Base-by-base conservation (phyloP, 2,888 invertebrate genomes). In the Zygogramma bicolorata region DNA sequence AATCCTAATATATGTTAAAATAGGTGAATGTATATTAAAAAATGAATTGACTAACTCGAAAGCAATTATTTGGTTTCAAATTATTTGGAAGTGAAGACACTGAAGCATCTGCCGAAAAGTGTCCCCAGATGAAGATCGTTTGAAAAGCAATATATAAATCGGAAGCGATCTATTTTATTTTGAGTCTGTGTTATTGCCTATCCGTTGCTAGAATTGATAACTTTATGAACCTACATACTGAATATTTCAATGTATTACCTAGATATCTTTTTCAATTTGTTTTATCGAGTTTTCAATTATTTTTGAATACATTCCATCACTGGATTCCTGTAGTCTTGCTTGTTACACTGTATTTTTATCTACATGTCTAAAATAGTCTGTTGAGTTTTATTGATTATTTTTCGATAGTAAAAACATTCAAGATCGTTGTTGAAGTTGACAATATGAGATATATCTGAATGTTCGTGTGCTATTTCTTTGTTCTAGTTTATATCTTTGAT, bases 401-500 rank as follows among this genome's bases (percentile, higher is more conserved):
- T 18, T 18, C 34, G 27, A 58, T 29, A 29, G 0, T 29, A 13
- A 29, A n/a, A 59, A 31, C 31, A 10, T 20, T 34, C 22, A 34
- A 61, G 18, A 61, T 38, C 18, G 29, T n/a, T 63, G 46, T 42
- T 46, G 29, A 42, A 46, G 40, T 63, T 29, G 63, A 63, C 63
- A 63, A 66, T 62, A 34, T 59, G 40, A 53, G 46, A 68, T 73
- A 72, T 69, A 58, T 63, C 65, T 40, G 25, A 70, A 58, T 75
- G 73, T 71, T 65, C 71, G 62, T 75, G 25, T 46, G 46, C 46
- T 71, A 71, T 66, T 71, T 73, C 61, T 71, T 65, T 72, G 60
- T 68, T 72, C 72, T 74, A 76, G 73, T 73, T 74, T 58, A 53
- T 70, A 62, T 68, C 70, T 38, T 18, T 72, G 22, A 61, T n/a